A percentile compares a stretch with the other conserved stretches of the same genome.
Conservation (phyloP, 2,797 vertebrate genomes). For the Jordanella pulchra region DNA sequence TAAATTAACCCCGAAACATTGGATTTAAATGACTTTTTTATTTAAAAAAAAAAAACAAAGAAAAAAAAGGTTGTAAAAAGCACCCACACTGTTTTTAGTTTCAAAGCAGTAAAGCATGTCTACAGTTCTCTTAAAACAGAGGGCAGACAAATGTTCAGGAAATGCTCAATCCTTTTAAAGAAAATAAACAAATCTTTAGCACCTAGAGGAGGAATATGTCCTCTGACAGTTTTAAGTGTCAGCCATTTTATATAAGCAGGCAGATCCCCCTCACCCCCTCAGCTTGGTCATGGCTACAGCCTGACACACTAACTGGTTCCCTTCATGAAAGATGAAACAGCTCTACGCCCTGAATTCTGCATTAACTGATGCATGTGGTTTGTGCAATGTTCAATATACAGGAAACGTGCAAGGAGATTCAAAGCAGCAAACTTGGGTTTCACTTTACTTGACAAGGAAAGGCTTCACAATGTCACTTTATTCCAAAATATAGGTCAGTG, state of each 20-base stretch:
- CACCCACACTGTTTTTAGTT: slow-evolving; percentile 20
- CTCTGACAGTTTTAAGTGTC: slow-evolving; percentile 75
- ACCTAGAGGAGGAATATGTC: slow-evolving; percentile 47
- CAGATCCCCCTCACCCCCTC: slow-evolving; percentile 62
- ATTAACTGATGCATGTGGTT: slow-evolving; percentile 50
- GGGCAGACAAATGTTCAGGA: background rate
- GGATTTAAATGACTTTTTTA: background rate
- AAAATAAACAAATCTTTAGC: background rate
- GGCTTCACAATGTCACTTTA: slow-evolving; percentile 56
- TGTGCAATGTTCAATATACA: slow-evolving; percentile 52
- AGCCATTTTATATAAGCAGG: slow-evolving; percentile 78
- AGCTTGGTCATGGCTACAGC: slow-evolving; percentile 64
- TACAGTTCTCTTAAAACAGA: background rate
- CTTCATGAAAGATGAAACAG: slow-evolving; percentile 59
- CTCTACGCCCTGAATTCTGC: slow-evolving; percentile 45
- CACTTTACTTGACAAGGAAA: slow-evolving; percentile 61
- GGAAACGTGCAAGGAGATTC: slow-evolving; percentile 66
- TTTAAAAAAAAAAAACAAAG: background rate
- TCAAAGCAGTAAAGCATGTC: slow-evolving; percentile 15
- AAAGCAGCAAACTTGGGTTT: slow-evolving; percentile 63
- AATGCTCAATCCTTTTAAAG: background rate
- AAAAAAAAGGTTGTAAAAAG: slow-evolving; percentile 1
- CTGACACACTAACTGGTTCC: slow-evolving; percentile 47
- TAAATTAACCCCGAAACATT: background rate
- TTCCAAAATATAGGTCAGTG: slow-evolving; percentile 26